Conservation (phyloP, 2,797 vertebrate genomes). For the Salarias fasciatus region DNA sequence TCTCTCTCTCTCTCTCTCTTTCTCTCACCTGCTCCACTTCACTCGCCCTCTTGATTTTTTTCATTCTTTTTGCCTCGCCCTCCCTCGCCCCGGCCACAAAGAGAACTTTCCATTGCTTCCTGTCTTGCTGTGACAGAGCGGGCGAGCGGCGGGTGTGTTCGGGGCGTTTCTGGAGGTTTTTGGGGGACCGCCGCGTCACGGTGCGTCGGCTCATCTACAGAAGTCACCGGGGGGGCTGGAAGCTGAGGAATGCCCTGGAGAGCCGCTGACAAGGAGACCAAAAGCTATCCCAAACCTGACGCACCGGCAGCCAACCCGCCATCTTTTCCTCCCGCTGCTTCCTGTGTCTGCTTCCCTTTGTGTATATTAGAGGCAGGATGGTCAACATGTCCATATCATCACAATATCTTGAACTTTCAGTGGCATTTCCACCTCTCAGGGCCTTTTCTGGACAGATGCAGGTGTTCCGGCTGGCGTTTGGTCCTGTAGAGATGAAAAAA, state of each 20-base stretch:
- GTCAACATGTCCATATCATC: no score
- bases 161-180: conserved; percentile 24
- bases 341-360: no score
- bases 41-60: conserved; percentile 11
- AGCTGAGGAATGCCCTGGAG: neutral
- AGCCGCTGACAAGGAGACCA: no score
- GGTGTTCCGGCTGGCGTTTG: no score
- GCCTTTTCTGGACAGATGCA: no score
- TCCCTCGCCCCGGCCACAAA: neutral
- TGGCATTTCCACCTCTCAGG: no score
- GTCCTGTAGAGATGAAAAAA: no score
- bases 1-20: conserved; percentile 33
- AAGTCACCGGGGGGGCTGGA: conserved; percentile 32
- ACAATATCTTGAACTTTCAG: no score
- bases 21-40: conserved; percentile 32
- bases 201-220: conserved; percentile 19
- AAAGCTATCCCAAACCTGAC: no score
- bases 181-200: conserved; percentile 13
- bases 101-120: neutral
- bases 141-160: conserved; percentile 6
- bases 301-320: no score
- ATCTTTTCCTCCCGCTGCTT: no score
- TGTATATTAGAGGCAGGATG: no score
- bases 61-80: conserved; percentile 7
- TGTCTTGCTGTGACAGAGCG: conserved; percentile 7